These are phyloP conservation scores for Typhlomys cinereus DNA, from an alignment of 2,113 vertebrate species.

Conservation along the genomic window DNA sequence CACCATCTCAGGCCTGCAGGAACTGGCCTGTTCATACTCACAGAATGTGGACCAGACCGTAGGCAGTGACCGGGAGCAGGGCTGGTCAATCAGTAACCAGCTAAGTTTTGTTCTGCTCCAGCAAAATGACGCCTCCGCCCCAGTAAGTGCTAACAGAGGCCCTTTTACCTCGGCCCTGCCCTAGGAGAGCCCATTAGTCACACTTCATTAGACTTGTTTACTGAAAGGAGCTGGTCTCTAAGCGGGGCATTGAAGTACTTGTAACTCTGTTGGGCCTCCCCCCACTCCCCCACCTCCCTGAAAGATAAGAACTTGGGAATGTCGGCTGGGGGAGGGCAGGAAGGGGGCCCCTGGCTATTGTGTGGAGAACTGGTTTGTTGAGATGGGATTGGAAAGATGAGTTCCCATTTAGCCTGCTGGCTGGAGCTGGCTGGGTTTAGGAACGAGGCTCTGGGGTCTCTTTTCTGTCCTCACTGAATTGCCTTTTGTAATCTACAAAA, in stretches of 20 bases:
- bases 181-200: conserved; percentile 80
- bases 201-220: conserved; percentile 85
- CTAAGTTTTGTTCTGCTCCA: conserved; percentile 72
- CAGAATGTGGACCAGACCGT: neutral
- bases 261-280: conserved; percentile 70
- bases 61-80: conserved; percentile 1
- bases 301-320: conserved; percentile 79
- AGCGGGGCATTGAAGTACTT: conserved; percentile 82
- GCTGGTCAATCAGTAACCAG: conserved; percentile 70
- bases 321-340: conserved; percentile 31
- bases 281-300: neutral
- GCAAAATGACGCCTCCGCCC: conserved; percentile 76
- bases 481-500: neutral
- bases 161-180: conserved; percentile 75
- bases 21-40: neutral
- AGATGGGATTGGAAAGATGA: conserved; percentile 14
- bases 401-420: neutral
- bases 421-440: neutral
- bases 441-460: neutral
- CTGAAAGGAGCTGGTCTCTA: conserved; percentile 80
- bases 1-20: neutral
- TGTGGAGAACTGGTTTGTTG: conserved; percentile 22
- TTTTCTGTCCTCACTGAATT: neutral
- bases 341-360: conserved; percentile 4
- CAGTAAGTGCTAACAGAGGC: conserved; percentile 82